Evolutionary conservation across 2,797 vertebrate genomes (phyloP), one percentile per base, ranked within the genome.

Genomic region (Gila robusta): DNA sequence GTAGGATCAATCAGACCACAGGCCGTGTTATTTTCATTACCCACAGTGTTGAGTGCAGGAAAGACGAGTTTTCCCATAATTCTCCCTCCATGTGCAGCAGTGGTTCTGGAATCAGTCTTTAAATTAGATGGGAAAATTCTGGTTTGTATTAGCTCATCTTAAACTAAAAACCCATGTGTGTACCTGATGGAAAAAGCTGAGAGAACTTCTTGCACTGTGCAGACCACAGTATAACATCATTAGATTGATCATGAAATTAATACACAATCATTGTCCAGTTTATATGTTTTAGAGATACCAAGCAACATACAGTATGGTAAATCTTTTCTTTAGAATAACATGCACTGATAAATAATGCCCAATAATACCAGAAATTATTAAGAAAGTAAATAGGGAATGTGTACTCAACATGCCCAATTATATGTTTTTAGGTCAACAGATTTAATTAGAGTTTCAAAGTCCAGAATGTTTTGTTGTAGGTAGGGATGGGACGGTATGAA

Each of bases 11-110:
- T 83, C 76, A 52, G 54, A 41, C 85, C 80, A 39, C 74, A 85
- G 77, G 35, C 62, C 44, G 54, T 69, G 32, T 59, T 79, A 78
- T 84, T 87, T 88, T 87, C 82, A 85, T 73, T 82, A 81, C 80
- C 71, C 54, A 14, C 41, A 76, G 82, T 82, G 62, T 69, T 64
- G 84, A 62, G 66, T 72, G 49, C 54, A 74, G 82, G 80, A 73
- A 71, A 67, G 71, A 71, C 6, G 14, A 78, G 72, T 23, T 77
- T 74, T 76, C 44, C 69, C 41, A 85, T 66, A 64, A 85, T 79
- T 79, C 32, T 37, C 52, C 49, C 76, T 70, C 35, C 26, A 47
- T 70, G 49, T 54, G 67, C 21, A 37, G 83, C 12, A 37, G 47
- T 28, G 21, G 6, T 47, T 85, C 76, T 59, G 37, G 12, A 67